Percentiles rank a stretch among this genome's conserved stretches.
Evolutionary conservation across 2,113 vertebrate genomes (phyloP).

Genomic region (Tretioscincus oriximinensis): DNA sequence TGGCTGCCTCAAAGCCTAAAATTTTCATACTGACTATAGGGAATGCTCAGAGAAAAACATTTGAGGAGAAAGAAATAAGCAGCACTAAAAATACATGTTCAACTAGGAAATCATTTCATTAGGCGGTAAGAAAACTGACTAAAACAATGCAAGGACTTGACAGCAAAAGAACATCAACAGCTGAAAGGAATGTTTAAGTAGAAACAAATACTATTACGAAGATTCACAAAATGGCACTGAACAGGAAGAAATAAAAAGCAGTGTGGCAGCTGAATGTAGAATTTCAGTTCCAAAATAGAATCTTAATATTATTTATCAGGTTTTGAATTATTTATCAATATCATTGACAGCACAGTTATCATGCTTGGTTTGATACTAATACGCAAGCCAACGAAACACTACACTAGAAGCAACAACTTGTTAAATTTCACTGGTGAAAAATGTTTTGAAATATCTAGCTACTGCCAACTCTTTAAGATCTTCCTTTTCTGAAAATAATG

Average conservation of each 20-base stretch:
- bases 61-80: too few relatives aligned
- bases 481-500: neutral
- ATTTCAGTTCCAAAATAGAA: neutral
- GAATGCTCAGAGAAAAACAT: too few relatives aligned
- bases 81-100: neutral
- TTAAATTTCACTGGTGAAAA: neutral
- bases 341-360: neutral
- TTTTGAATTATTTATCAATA: too few relatives aligned
- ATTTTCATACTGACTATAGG: too few relatives aligned
- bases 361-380: neutral
- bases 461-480: neutral
- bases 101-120: neutral
- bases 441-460: neutral
- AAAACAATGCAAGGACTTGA: neutral
- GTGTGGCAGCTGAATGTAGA: neutral
- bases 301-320: neutral
- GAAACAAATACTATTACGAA: neutral
- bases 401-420: neutral
- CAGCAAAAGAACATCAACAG: neutral
- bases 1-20: too few relatives aligned
- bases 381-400: neutral
- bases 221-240: neutral
- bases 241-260: neutral
- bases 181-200: conserved; percentile 24
- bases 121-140: neutral